Evolutionary conservation across 1,140 invertebrate genomes (phyloP), one percentile per base, ranked within the genome.

Genomic region (Physella acuta): DNA sequence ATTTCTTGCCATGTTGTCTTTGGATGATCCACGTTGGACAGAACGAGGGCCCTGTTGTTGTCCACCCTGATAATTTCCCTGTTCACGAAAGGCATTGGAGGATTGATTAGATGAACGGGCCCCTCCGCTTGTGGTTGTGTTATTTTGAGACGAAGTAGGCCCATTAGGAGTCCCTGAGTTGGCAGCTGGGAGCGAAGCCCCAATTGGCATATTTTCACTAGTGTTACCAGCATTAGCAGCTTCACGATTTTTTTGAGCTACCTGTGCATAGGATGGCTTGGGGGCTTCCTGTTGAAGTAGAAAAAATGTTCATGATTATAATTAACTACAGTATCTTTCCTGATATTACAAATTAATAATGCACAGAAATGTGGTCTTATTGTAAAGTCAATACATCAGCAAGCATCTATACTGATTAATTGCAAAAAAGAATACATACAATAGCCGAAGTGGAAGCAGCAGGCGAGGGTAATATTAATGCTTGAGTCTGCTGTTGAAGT

Each of bases 11-110:
- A 34, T 17, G 39, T 36, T 44, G 30, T 64, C 62, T 64, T 64
- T 64, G 26, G 62, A 52, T 17, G 49, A 11, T n/a, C 59, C 62
- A 30, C 62, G 39, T 17, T 51, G 62, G 28, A n/a, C 39, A 4
- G 62, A 5, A n/a, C 62, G 61, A 16, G n/a, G 24, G 14, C n/a
- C 39, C 3, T 44, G 61, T 31, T 49, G 62, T 5, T 17, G 16
- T 34, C 62, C 62, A 64, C 3, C 31, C 44, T 64, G 62, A n/a
- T 64, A 36, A 52, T 64, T 53, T 28, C 62, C 44, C n/a, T 52
- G 62, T 33, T 53, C 62, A 26, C 31, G 26, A 28, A 51, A 51
- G 30, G 62, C 51, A 53, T 51, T 30, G 5, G 62, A 20, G 20
- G 62, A 11, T 30, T 64, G 39, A 36, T 3, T n/a, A 17, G 26